Conservation (phyloP, 30 jellyfish, hydroid and myxozoan species). For the Morbakka virulenta region DNA sequence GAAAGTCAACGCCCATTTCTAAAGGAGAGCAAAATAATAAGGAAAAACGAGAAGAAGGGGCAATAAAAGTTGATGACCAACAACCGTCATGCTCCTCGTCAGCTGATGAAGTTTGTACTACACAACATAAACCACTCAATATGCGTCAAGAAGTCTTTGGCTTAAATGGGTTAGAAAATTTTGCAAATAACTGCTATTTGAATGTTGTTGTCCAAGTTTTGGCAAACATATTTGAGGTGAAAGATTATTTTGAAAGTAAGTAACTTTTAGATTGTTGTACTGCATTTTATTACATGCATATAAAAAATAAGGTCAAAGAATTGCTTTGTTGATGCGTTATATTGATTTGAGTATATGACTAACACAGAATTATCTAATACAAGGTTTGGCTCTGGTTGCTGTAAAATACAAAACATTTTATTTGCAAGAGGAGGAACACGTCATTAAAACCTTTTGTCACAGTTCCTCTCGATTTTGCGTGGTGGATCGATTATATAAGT, state of each 20-base stretch:
- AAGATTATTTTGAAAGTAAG: constrained; percentile 66
- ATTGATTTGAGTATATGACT: too few species aligned
- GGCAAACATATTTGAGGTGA: constrained; percentile 78
- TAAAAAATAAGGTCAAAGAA: too few species aligned
- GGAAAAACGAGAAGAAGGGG: constrained; percentile 29
- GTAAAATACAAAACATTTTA: too few species aligned
- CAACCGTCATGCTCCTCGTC: constrained; percentile 22
- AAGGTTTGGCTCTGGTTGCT: too few species aligned
- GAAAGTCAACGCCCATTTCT: constrained; percentile 83
- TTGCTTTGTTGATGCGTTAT: too few species aligned
- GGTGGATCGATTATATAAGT: too few species aligned
- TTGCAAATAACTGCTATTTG: constrained; percentile 90
- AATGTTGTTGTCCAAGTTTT: constrained; percentile 83
- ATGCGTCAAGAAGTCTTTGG: constrained; percentile 29
- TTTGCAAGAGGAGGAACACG: too few species aligned
- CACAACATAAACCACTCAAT: constrained; percentile 28
- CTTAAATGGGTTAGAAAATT: constrained; percentile 79
- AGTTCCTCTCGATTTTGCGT: too few species aligned
- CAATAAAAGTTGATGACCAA: constrained; percentile 24
- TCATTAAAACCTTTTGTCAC: too few species aligned
- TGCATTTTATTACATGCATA: too few species aligned
- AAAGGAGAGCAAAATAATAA: constrained; percentile 57
- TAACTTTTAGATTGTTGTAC: not conserved
- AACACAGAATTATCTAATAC: too few species aligned
- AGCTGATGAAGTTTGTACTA: constrained; percentile 21